A percentile compares a stretch with the other conserved stretches of the same genome.
phyloP scores from a whole-genome alignment of 53 echinoderm and acorn worm species.

The Crossaster papposus region DNA sequence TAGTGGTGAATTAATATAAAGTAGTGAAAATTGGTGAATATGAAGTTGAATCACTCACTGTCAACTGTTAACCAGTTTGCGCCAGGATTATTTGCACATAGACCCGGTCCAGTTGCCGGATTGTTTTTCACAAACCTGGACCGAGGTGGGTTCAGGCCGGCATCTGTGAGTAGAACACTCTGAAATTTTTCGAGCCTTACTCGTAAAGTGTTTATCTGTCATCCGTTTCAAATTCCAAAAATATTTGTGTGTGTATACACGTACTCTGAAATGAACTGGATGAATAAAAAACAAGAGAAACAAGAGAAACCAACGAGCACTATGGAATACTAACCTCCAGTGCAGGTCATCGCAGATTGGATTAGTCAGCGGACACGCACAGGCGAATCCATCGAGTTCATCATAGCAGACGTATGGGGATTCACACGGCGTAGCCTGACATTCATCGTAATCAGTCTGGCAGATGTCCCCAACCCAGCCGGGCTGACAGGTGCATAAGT shows the following conservation, averaged over 20 bases:
- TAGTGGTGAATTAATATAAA: too few relatives aligned
- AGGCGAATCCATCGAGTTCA: slow-evolving; percentile 11
- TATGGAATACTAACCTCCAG: slow-evolving; percentile 36
- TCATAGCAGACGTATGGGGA: slow-evolving; percentile 47
- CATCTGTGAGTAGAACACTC: too few relatives aligned
- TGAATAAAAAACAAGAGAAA: too few relatives aligned
- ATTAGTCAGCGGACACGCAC: slow-evolving; percentile 27
- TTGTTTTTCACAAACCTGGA: too few relatives aligned
- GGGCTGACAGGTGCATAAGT: slow-evolving; percentile 42
- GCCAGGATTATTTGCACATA: too few relatives aligned
- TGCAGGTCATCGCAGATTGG: slow-evolving; percentile 8
- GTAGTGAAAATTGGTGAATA: not conserved
- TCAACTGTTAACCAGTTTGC: too few relatives aligned
- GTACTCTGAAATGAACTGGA: not conserved
- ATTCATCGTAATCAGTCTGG: slow-evolving; percentile 55
- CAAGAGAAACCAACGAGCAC: not conserved
- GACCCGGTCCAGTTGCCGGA: not conserved
- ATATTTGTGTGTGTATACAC: too few relatives aligned
- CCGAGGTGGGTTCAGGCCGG: too few relatives aligned
- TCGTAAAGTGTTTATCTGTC: too few relatives aligned
- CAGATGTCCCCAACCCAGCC: slow-evolving; percentile 65
- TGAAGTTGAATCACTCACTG: not conserved
- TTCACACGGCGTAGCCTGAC: slow-evolving; percentile 37
- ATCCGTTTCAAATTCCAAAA: too few relatives aligned
- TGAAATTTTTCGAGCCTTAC: too few relatives aligned